Base-by-base conservation (phyloP, 2,113 vertebrate species). In the Solea senegalensis region DNA sequence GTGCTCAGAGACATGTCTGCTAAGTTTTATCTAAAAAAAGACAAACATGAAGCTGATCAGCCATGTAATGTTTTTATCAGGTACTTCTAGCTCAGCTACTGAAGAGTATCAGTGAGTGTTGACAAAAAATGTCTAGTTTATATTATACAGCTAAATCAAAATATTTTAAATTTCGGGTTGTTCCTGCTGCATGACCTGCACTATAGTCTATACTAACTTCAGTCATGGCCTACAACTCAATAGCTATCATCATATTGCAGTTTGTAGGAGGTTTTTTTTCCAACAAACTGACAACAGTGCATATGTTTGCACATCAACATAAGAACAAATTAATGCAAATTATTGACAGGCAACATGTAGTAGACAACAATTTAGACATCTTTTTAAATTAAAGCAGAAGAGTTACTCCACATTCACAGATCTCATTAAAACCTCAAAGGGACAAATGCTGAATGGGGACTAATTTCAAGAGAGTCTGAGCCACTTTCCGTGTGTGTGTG, bases 361-460 rank as follows among this genome's bases (percentile, higher is more conserved):
- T 21, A 21, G 56, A 45, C 46, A 8, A 65, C 40, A 52, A 13
- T 1, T 12, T 9, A 7, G 52, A 13, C 58, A 57, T 39, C 55
- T 53, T 27, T 73, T 67, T 13, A 55, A 75, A 67, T 72, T 69
- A 65, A 43, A 61, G 64, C 45, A 64, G 67, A 75, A 13, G 78
- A 73, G 71, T 69, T 70, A 66, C 54, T 72, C 67, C 79, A 65
- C 54, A 70, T 74, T 72, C 75, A 83, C 69, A 63, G 27, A 72
- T 76, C 63, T 43, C 57, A 81, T 77, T 82, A 67, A 83, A 85
- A 89, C 79, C 86, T 87, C 88, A 88, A 89, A 86, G 73, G 59
- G 68, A n/a, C 68, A 71, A 68, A 60, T 2, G 21, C 53, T 53
- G 77, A 88, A 82, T 75, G 56, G 69, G 68, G 74, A 82, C 74